Evolutionary conservation across 1,140 invertebrate species (phyloP).

Genomic region (Adoxophyes honmai): DNA sequence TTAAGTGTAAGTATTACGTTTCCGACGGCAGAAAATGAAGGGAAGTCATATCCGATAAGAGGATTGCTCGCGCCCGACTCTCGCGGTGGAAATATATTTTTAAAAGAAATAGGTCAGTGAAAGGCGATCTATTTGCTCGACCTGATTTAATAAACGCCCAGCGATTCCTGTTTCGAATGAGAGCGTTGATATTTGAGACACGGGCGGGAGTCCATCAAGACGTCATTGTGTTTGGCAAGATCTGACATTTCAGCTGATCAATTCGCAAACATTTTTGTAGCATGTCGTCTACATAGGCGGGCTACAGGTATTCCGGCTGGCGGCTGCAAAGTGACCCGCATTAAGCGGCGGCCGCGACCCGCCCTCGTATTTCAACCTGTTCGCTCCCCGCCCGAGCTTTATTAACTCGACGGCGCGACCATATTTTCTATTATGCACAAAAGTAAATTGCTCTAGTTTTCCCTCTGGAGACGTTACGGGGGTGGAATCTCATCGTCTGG

Average conservation of each 20-base stretch:
- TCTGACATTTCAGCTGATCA: too few species aligned
- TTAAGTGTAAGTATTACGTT: too few species aligned
- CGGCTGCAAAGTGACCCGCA: slow-evolving; percentile 6
- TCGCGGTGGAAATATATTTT: slow-evolving; percentile 2
- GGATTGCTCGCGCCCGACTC: background rate
- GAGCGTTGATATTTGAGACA: too few species aligned
- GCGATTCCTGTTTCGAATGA: too few species aligned
- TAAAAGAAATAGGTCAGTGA: slow-evolving; percentile 8
- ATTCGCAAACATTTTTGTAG: too few species aligned
- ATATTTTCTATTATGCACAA: slow-evolving; percentile 15
- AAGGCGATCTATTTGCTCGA: background rate
- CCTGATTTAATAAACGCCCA: too few species aligned
- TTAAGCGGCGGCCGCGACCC: slow-evolving; percentile 5
- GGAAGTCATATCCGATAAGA: slow-evolving; percentile 8
- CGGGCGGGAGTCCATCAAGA: too few species aligned
- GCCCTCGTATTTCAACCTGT: slow-evolving; percentile 14
- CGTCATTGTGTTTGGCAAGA: too few species aligned
- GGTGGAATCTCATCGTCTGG: background rate
- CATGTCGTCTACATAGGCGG: too few species aligned
- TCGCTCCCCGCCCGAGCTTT: slow-evolving; percentile 8
- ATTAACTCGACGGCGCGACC: slow-evolving; percentile 3
- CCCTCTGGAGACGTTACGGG: background rate
- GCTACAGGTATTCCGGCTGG: too few species aligned
- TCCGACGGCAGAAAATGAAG: background rate
- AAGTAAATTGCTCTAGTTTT: slow-evolving; percentile 7